Conservation (phyloP, 92 coral and sea anemone species). For the Siderastrea siderea region DNA sequence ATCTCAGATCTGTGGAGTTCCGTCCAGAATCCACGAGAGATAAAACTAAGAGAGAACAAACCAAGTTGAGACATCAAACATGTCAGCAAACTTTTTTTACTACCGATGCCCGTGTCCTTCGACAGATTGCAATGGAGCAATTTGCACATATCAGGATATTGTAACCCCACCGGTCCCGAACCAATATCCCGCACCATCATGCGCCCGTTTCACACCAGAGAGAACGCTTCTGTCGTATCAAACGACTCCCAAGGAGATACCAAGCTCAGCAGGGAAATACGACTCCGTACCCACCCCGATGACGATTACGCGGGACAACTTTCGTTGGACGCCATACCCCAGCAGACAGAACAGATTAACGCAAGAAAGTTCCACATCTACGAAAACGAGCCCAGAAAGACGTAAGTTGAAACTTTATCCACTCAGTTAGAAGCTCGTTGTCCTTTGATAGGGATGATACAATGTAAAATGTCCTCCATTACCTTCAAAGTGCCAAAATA, state of each 20-base stretch:
- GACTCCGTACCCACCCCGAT: constrained; percentile 20
- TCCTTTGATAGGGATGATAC: not conserved
- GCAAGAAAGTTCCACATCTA: constrained; percentile 9
- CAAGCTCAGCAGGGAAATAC: constrained; percentile 33
- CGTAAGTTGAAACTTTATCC: constrained; percentile 30
- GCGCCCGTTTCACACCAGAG: constrained; percentile 79
- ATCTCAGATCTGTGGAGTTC: not conserved
- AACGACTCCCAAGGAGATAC: constrained; percentile 35
- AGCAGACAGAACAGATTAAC: constrained; percentile 5
- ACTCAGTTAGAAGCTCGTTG: not conserved
- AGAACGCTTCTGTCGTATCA: constrained; percentile 52
- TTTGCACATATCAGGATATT: constrained; percentile 84
- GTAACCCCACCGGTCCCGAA: constrained; percentile 55
- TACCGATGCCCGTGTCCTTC: constrained; percentile 88
- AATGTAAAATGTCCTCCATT: not conserved
- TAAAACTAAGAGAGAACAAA: not conserved
- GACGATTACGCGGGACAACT: constrained; percentile 45
- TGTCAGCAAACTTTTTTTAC: constrained; percentile 78
- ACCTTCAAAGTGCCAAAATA: no score
- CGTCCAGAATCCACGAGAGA: constrained; percentile 4
- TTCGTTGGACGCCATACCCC: constrained; percentile 71
- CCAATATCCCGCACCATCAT: constrained; percentile 62
- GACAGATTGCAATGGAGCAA: constrained; percentile 75
- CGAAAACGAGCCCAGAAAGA: constrained; percentile 49
- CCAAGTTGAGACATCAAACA: not conserved